Base-by-base conservation (phyloP, 2,113 vertebrate genomes). In the Sapayoa aenigma region DNA sequence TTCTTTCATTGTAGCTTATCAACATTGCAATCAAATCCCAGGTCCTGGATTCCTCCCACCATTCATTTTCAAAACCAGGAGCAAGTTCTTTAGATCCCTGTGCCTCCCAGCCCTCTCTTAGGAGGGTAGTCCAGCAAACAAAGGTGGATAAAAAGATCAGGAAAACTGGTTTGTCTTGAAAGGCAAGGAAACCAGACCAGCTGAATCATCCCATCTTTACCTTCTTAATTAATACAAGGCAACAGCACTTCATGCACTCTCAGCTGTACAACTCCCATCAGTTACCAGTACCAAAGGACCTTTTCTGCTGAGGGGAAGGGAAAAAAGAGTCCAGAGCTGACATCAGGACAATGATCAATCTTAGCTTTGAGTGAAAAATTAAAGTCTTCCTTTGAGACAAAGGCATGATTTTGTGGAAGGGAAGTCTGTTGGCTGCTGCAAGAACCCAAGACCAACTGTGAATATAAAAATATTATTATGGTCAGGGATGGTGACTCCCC, bases 391-490 rank as follows among this genome's bases (percentile, higher is more conserved):
- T 88, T 84, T 71, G 23, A 63, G 30, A 19, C 13, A 50, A 82
- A 82, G 42, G 10, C 11, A 11, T 46, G 53, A 16, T 6, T 39
- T 53, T 39, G 27, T 23, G 5, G 15, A 56, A 87, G 9, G 24
- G 47, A 50, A 55, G 19, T 13, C 6, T 25, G 11, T 20, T 44
- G 68, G 14, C 44, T 79, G 31, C 22, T 76, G 28, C 35, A 79
- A 49, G 20, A 58, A 5, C 8, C 23, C 9, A 27, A 58, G 14
- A 55, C 24, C 33, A 52, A 3, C 14, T 31, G 11, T 3, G 8
- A 67, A 44, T 14, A 25, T 3, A n/a, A 74, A 85, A 47, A 0
- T 1, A 0, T 1, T 19, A 12, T 35, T 21, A 24, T 8, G 10
- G 9, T 24, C 69, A 71, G 22, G 12, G 17, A 11, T 62, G 25